These are phyloP conservation scores for Panorpa germanica DNA, from an alignment of 2,888 invertebrate genomes.

Conservation along the genomic window DNA sequence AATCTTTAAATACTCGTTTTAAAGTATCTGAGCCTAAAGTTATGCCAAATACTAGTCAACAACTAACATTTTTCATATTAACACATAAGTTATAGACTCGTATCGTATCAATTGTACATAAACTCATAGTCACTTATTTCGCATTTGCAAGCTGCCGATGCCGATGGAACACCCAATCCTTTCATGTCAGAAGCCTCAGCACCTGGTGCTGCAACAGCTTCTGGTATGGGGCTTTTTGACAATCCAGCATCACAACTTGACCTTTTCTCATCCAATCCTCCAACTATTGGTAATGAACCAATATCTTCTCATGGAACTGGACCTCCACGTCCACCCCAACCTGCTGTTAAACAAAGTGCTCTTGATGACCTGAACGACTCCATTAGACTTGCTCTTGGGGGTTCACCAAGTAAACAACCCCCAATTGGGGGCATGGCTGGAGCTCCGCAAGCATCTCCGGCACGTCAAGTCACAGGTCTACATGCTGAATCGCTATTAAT, in stretches of 20 bases:
- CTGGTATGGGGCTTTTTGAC: background rate
- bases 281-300: slow-evolving; percentile 19
- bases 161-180: slow-evolving; percentile 36
- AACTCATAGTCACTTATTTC: slow-evolving; percentile 1
- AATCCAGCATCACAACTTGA: slow-evolving; percentile 19
- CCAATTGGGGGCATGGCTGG: slow-evolving; percentile 10
- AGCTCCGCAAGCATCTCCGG: no score
- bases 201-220: background rate
- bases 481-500: no score
- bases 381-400: slow-evolving; percentile 46
- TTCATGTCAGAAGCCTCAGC: slow-evolving; percentile 35
- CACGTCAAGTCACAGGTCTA: no score
- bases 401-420: slow-evolving; percentile 30
- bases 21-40: no score
- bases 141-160: slow-evolving; percentile 29
- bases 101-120: slow-evolving; percentile 4
- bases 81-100: slow-evolving; percentile 5
- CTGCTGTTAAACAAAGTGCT: slow-evolving; percentile 36
- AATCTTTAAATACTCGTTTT: no score
- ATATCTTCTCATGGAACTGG: slow-evolving; percentile 18
- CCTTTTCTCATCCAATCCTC: no score
- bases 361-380: slow-evolving; percentile 49
- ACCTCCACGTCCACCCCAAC: slow-evolving; percentile 26
- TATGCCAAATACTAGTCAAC: background rate
- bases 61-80: background rate